Evolutionary conservation across 1,140 invertebrate genomes (phyloP).

Genomic region (Adelges cooleyi): DNA sequence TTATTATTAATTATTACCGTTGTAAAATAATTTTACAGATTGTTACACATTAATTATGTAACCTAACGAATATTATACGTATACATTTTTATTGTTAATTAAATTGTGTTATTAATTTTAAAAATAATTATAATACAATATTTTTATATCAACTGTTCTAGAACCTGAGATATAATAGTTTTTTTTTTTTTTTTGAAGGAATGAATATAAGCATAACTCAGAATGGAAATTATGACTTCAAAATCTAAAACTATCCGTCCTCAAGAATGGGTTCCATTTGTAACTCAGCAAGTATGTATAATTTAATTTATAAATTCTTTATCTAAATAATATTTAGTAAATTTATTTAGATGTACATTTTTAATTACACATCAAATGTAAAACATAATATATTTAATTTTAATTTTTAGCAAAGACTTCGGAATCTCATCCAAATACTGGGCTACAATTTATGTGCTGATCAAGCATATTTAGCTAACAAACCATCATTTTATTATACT

Average conservation of each 20-base stretch:
- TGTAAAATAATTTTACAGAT: too few relatives aligned
- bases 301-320: neutral
- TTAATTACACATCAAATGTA: too few relatives aligned
- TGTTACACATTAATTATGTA: too few relatives aligned
- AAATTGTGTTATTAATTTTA: too few relatives aligned
- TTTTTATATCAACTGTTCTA: too few relatives aligned
- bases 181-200: neutral
- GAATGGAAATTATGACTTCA: neutral
- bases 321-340: constrained; percentile 1
- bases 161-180: too few relatives aligned
- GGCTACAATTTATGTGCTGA: constrained; percentile 44
- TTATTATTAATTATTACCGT: too few relatives aligned
- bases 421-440: constrained; percentile 59
- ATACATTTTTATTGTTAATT: too few relatives aligned
- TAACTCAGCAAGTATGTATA: constrained; percentile 35
- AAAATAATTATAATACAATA: too few relatives aligned
- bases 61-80: too few relatives aligned
- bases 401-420: constrained; percentile 48
- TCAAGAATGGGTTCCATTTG: constrained; percentile 36
- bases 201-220: neutral
- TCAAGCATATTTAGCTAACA: constrained; percentile 31
- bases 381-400: too few relatives aligned
- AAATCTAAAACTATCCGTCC: constrained; percentile 31
- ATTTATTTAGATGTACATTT: too few relatives aligned
- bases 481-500: constrained; percentile 58